Evolutionary conservation across 2,797 vertebrate species (phyloP), one percentile per base, ranked within the genome.

Genomic region (Falco columbarius): DNA sequence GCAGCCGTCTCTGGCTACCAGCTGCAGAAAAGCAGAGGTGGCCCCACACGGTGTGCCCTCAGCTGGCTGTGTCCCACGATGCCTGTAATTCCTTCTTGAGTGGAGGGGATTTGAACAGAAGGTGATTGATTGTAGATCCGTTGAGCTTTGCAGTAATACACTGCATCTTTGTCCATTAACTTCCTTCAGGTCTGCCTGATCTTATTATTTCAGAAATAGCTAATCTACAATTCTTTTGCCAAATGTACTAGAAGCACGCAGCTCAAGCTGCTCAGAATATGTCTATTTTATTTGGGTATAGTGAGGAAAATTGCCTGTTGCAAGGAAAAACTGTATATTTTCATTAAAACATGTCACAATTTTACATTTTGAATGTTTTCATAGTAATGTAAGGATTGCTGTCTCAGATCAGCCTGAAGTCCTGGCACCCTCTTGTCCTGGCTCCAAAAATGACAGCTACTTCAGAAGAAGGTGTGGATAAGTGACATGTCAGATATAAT

Each of bases 31-130:
- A 65, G 42, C 42, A 68, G 59, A 68, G n/a, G 12, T 51, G 49
- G 17, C 34, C 26, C 32, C 5, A 2, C 13, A 12, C 0, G 0
- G 4, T 20, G 13, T 24, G 12, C 21, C 51, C 44, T n/a, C 16
- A 16, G 13, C 49, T 17, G 32, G 66, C 66, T 54, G 22, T 66
- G 81, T 66, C 71, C 26, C 6, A 0, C 34, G 61, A 15, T 0
- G 0, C 26, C 61, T 76, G 65, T n/a, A 68, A 44, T 30, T 81
- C 36, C 34, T 67, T 79, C 26, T 24, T 54, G 51, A 30, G 34
- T 6, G n/a, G 23, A 70, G 8, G 11, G 19, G 16, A 38, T 58
- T 65, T 13, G 51, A 90, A 24, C 59, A 79, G 40, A 61, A 46
- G 10, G 22, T 36, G 24, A 9, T 13, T 26, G 18, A 21, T 11